Base-by-base conservation (phyloP, 2,888 invertebrate species). In the Laothoe populi region DNA sequence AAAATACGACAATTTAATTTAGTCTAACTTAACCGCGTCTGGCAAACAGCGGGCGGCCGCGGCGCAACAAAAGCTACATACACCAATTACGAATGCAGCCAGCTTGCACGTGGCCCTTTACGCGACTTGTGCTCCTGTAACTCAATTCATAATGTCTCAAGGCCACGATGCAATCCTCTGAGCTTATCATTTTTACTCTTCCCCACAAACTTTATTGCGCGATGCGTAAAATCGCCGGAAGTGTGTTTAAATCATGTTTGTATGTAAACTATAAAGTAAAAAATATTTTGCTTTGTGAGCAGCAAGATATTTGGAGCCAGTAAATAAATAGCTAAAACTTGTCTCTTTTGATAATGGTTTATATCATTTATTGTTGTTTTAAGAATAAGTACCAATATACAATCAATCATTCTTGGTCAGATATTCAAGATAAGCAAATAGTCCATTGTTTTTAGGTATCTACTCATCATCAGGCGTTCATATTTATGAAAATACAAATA, bases 1-100 rank as follows among this genome's bases (percentile, higher is more conserved):
- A 90, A 91, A 91, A 90, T 88, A 88, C 85, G 88, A 88, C 87
- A 90, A 90, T 90, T 90, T 91, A 89, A 92, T 92, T 92, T 90
- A 81, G 87, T 83, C 85, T 81, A 90, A 90, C 87, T 88, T 88
- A 81, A 85, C 87, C 86, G 79, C 82, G 69, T 79, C 53, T 53
- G 53, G 80, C 83, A 84, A 86, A 88, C 86, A 86, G 80, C 81
- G 78, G 86, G 85, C 81, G 78, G 79, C 75, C 77, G 74, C 70
- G 73, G 78, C 78, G 11, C 79, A 78, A 83, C 84, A 86, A 86
- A 89, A 87, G 84, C 86, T 86, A 90, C 89, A 90, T 83, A 89
- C 85, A 87, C 88, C 89, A 90, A 90, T 90, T 91, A 90, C 80
- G 77, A 42, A 67, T 66, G 73, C 71, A 1, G 74, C 74, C 72